phyloP scores from a whole-genome alignment of 2,113 vertebrate genomes.

The Pteronura brasiliensis region DNA sequence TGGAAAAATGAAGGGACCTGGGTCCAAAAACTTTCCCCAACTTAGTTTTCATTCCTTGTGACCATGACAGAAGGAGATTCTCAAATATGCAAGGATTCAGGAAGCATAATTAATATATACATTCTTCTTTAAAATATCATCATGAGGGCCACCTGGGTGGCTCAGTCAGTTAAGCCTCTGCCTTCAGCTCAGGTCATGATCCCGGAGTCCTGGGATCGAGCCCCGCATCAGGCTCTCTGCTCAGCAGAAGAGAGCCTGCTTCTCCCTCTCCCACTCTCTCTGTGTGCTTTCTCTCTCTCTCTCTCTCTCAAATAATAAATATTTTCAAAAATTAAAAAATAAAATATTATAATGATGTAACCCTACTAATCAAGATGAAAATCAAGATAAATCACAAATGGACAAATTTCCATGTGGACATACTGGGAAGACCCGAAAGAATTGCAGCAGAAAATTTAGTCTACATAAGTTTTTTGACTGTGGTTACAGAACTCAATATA shows the following conservation, averaged over 20 bases:
- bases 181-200: no score
- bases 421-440: not conserved
- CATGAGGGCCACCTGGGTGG: no score
- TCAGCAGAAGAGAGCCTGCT: no score
- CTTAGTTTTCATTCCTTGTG: not conserved
- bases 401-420: not conserved
- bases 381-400: not conserved
- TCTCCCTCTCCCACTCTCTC: no score
- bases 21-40: not conserved
- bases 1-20: not conserved
- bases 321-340: no score
- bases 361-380: not conserved
- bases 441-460: not conserved
- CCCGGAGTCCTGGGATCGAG: no score
- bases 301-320: no score
- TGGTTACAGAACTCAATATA: not conserved
- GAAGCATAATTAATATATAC: not conserved
- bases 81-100: not conserved
- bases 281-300: no score
- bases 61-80: not conserved
- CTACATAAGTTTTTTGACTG: constrained; percentile 1
- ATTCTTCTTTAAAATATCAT: not conserved
- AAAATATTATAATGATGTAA: not conserved
- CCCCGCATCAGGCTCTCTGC: no score
- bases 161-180: no score